Percentiles rank a stretch among this genome's conserved stretches.
Evolutionary conservation across 2,888 invertebrate genomes (phyloP).

Genomic region (Exocentrus adspersus): DNA sequence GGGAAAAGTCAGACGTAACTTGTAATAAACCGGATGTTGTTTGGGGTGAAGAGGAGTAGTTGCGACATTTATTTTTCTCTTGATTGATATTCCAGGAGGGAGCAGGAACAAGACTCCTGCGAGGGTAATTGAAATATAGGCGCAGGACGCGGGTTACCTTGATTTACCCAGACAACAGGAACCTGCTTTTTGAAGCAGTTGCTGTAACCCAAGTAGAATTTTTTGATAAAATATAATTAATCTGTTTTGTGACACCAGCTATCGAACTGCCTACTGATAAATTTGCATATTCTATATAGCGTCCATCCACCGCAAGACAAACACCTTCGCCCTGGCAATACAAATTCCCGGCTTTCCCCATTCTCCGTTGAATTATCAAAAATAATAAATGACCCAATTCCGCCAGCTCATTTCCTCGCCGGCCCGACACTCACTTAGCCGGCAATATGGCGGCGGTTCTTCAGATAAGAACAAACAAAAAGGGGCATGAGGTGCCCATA

Average conservation of each 20-base stretch:
- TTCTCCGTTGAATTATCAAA: constrained; percentile 23
- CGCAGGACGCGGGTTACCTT: not conserved
- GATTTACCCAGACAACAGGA: too few species aligned
- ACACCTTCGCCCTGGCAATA: not conserved
- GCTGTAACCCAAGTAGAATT: too few species aligned
- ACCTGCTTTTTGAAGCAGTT: too few species aligned
- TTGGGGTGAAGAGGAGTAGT: not conserved
- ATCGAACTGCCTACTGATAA: too few species aligned
- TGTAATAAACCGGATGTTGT: constrained; percentile 19
- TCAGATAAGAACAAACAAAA: constrained; percentile 27
- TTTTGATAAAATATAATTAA: too few species aligned
- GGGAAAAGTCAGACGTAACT: constrained; percentile 17
- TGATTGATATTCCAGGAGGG: constrained; percentile 11
- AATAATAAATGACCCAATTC: constrained; percentile 26
- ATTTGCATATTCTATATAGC: too few species aligned
- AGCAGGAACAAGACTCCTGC: not conserved
- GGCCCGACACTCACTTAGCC: constrained; percentile 17
- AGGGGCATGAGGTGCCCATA: constrained; percentile 23
- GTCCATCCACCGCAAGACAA: not conserved
- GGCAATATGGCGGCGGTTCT: constrained; percentile 20
- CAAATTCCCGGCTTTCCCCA: constrained; percentile 9
- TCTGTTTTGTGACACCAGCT: too few species aligned
- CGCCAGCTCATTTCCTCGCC: constrained; percentile 11
- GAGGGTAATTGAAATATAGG: constrained; percentile 2
- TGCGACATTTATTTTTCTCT: constrained; percentile 12